Base-by-base conservation (phyloP, 1,140 invertebrate genomes). In the Pogonomyrmex barbatus region DNA sequence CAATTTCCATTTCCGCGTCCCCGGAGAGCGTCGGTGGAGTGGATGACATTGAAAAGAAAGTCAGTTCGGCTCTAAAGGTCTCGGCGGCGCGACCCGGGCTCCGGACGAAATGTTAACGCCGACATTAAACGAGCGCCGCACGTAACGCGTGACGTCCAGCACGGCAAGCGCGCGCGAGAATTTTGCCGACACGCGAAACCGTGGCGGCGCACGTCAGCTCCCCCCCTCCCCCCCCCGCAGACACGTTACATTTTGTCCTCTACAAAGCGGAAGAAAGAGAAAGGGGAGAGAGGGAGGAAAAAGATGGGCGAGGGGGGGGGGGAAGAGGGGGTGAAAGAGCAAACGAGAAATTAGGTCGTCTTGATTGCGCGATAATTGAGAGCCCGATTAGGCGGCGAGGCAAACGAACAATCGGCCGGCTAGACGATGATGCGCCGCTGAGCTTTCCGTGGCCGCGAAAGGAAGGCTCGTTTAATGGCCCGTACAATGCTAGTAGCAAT, bases 341-440 rank as follows among this genome's bases (percentile, higher is more conserved):
- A 81, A 60, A 68, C 30, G 76, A 81, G 84, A 81, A 85, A 81
- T 85, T 85, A 82, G 84, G 76, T 85, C 76, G 62, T 67, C 84
- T 85, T 83, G 79, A 83, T 83, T 83, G 79, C 68, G 54, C 68
- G 79, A 83, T 83, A 83, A 83, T 83, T 83, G 79, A 83, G 79
- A 75, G 68, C 54, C 42, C 79, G 79, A 83, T 83, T 83, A 83
- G 75, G 42, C 58, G 54, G 68, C 42, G 52, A 73, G 68, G 79
- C 73, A 83, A 83, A 83, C 79, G 79, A 73, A 83, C 79, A 83
- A 75, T 83, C 56, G 79, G 79, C n/a, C 68, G 54, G 33, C 52
- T 70, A 58, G 52, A 82, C 17, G 67, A 73, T 71, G 79, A 73
- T 71, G 79, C 79, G 12, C 79, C n/a, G 39, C 14, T 12, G 42